phyloP scores from a whole-genome alignment of 2,113 vertebrate species.

The Tetraodon nigroviridis region DNA sequence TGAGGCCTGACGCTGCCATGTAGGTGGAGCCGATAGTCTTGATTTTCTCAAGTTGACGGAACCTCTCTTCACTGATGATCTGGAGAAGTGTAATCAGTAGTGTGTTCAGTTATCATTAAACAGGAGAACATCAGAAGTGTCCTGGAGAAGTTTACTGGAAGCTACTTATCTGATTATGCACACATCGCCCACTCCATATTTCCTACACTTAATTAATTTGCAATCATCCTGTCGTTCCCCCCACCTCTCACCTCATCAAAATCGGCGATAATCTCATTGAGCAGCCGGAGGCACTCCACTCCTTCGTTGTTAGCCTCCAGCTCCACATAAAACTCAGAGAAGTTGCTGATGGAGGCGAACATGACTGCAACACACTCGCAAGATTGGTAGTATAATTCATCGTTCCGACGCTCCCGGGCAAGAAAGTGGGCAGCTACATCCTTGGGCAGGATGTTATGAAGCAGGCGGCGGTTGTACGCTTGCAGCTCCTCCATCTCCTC shows the following conservation, averaged over 20 bases:
- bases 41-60: conserved; percentile 94
- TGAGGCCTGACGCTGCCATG: conserved; percentile 93
- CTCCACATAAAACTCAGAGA: conserved; percentile 97
- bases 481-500: conserved; percentile 99
- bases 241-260: conserved; percentile 86
- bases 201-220: background rate
- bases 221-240: background rate
- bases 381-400: conserved; percentile 96
- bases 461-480: conserved; percentile 91
- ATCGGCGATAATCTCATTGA: conserved; percentile 98
- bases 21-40: conserved; percentile 97
- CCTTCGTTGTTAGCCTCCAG: conserved; percentile 98
- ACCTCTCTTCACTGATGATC: conserved; percentile 90
- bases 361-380: conserved; percentile 97
- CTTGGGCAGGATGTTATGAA: conserved; percentile 97
- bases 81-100: conserved; percentile 34
- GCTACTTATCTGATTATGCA: background rate
- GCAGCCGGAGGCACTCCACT: conserved; percentile 91
- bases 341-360: conserved; percentile 99
- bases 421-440: conserved; percentile 95
- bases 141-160: background rate
- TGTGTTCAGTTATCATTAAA: conserved; percentile 6
- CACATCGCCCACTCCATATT: background rate
- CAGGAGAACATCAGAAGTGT: conserved; percentile 1
- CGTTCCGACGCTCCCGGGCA: conserved; percentile 87